Conservation (phyloP, 2,888 invertebrate species). For the Terebella lapidaria region DNA sequence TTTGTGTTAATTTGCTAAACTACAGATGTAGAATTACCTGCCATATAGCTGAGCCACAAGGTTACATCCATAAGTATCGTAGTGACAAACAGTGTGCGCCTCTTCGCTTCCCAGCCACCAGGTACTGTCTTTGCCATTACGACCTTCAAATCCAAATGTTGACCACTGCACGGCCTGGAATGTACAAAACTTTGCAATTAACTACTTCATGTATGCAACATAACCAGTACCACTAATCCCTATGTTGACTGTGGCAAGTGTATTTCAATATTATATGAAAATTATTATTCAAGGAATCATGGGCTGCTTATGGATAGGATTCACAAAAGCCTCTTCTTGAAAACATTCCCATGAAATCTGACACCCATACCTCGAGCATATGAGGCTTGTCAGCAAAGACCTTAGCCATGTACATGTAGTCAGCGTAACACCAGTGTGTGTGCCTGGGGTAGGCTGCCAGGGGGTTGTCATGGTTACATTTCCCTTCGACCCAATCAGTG, state of each 20-base stretch:
- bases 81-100: conserved; percentile 89
- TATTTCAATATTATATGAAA: no score
- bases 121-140: conserved; percentile 67
- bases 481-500: conserved; percentile 49
- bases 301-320: no score
- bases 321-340: no score
- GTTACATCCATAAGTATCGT: conserved; percentile 91
- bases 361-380: neutral
- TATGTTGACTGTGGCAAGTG: no score
- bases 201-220: no score
- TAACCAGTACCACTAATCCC: no score
- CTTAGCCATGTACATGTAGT: conserved; percentile 74
- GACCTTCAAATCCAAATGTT: conserved; percentile 64
- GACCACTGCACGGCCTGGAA: conserved; percentile 41
- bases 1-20: neutral
- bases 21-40: no score
- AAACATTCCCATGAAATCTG: no score
- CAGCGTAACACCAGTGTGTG: conserved; percentile 73
- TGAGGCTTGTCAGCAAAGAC: conserved; percentile 61
- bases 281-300: no score
- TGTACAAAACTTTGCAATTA: neutral
- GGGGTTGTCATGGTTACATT: conserved; percentile 27
- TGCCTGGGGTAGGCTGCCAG: conserved; percentile 30
- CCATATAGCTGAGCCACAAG: conserved; percentile 84
- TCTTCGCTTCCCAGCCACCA: conserved; percentile 72